Evolutionary conservation across 2,888 invertebrate genomes (phyloP), one percentile per base, ranked within the genome.

Genomic region (Tenthredo notha): DNA sequence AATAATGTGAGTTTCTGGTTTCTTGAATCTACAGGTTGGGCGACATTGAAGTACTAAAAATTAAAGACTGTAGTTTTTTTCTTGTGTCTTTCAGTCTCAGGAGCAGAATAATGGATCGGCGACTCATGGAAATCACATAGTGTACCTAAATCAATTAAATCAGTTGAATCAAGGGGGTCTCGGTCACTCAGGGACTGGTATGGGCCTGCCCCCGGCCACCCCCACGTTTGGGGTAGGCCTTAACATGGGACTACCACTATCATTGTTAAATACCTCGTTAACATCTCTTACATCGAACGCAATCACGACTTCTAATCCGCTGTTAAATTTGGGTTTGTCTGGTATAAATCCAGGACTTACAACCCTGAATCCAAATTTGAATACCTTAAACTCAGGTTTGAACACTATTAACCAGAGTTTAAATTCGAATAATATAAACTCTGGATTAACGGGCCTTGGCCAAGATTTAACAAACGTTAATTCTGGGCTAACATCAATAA

Each of bases 171-270:
- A 93, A 88, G 91, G 92, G 91, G 90, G 92, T 87, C 91, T 93
- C 88, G 92, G 92, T 91, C 90, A 92, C 87, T 90, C 93, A 80
- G 93, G 93, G 92, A 93, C 93, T 91, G 89, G 93, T 92, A 93
- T 93, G 93, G 93, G 93, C 92, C 92, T 93, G 91, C 93, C 93
- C 91, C 92, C 93, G 91, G 93, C 93, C 92, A 92, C 92, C 93
- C 93, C 93, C 92, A 91, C 93, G 90, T 93, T 93, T 91, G 93
- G 93, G 93, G 93, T 93, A 89, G 93, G 93, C 92, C 93, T 93
- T 88, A 93, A 93, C 89, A 93, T 93, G 93, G 93, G 93, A 92
- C 90, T 93, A 90, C 93, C 93, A 86, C 90, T 93, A 87, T 93
- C 93, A 88, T 88, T 93, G 84, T 88, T 93, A 72, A 93, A 93